Conservation (phyloP, 2,113 vertebrate species). For the Megaceryle torquata region DNA sequence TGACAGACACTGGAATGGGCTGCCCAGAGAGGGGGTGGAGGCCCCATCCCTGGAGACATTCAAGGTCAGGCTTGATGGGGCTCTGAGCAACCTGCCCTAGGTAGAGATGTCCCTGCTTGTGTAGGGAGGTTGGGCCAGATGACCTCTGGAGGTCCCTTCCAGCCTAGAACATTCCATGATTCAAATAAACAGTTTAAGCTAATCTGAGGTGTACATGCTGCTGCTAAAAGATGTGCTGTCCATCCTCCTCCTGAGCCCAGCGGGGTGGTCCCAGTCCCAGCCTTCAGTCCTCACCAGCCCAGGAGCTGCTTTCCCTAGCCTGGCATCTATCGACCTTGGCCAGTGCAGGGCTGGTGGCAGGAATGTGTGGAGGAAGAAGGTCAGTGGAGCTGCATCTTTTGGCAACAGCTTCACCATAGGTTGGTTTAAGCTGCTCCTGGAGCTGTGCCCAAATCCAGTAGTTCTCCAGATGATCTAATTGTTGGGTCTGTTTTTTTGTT, state of each 20-base stretch:
- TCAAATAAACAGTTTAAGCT: background rate
- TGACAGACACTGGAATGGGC: too few species aligned
- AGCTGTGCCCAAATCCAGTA: background rate
- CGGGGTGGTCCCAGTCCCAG: background rate
- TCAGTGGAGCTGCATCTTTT: accelerated
- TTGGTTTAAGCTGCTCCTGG: background rate
- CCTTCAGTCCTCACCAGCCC: background rate
- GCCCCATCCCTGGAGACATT: too few species aligned
- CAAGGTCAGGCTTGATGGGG: too few species aligned
- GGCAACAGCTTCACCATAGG: background rate
- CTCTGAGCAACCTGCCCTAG: too few species aligned
- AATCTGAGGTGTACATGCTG: background rate
- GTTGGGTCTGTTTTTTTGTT: background rate
- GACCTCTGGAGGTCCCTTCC: too few species aligned
- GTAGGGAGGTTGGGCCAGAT: too few species aligned
- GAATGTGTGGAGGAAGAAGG: background rate
- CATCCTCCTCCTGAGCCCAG: background rate
- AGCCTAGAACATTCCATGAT: too few species aligned
- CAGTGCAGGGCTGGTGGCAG: background rate
- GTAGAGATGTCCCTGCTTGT: too few species aligned
- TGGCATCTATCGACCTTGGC: accelerated
- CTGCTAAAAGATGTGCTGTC: background rate
- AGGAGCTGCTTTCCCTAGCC: background rate
- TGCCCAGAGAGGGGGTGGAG: too few species aligned
- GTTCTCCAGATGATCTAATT: background rate